Evolutionary conservation across 92 coral and sea anemone genomes (phyloP), one percentile per base, ranked within the genome.

Genomic region (Parazoanthus darwini): DNA sequence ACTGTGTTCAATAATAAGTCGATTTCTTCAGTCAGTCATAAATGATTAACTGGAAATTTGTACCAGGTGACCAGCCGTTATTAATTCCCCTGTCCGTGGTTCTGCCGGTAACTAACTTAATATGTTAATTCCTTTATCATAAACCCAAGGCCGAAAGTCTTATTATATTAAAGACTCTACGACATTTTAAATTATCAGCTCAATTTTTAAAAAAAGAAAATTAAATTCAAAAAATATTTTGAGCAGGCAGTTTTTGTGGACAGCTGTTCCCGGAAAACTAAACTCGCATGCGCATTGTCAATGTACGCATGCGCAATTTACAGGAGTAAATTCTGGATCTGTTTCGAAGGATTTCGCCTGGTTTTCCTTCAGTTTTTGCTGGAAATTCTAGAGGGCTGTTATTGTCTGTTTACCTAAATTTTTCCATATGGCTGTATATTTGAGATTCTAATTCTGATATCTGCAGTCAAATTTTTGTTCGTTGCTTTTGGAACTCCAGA

Each of bases 301-400:
- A 22, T 80, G 44, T 50, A 93, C 95, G 95, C 98, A 92, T 97
- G 99, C 99, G 98, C 90, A 35, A 13, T 48, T 51, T 42, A 66
- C 73, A 39, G 83, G 65, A 87, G 89, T 89, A 75, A 91, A 88
- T 92, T 95, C 88, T 90, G 91, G 75, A 78, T 92, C 90, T 89
- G 91, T 95, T 94, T 93, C 91, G 87, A 91, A 90, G 94, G 91
- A 85, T 90, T 88, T 86, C 38, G 48, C 82, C 58, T 80, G 70
- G 78, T 51, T 79, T 89, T 65, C 48, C 89, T 82, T 82, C 79
- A 51, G 80, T 44, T 48, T 59, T 81, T 86, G 79, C 81, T 82
- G 18, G 36, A 25, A 37, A 39, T 91, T 87, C 80, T 29, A 59
- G 20, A 8, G 85, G 85, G 50, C 79, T 29, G 46, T 76, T 82